A percentile compares a stretch with the other conserved stretches of the same genome.
phyloP scores from a whole-genome alignment of 2,113 vertebrate genomes.

The Phoxinus phoxinus region DNA sequence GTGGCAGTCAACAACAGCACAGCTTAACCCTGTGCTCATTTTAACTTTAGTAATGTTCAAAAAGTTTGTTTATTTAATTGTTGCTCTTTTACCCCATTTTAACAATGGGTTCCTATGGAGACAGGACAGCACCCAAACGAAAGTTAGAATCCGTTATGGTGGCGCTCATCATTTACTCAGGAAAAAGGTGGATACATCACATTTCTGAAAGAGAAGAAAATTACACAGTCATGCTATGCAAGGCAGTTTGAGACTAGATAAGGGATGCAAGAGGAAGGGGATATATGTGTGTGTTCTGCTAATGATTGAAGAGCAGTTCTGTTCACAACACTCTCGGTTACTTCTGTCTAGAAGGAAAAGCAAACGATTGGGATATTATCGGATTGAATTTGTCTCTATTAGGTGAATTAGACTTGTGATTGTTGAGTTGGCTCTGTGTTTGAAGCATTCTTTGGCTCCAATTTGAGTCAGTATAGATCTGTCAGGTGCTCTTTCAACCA shows the following conservation, averaged over 20 bases:
- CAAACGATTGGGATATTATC: neutral
- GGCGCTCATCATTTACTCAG: too few species aligned
- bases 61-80: too few species aligned
- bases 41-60: too few species aligned
- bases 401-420: neutral
- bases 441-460: neutral
- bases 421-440: neutral
- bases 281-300: conserved; percentile 24
- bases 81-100: too few species aligned
- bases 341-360: neutral
- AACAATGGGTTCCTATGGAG: too few species aligned
- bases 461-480: neutral
- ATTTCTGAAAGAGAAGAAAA: conserved; percentile 41
- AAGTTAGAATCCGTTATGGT: too few species aligned
- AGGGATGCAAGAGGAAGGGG: neutral
- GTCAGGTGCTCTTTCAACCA: neutral
- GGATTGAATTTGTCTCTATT: neutral
- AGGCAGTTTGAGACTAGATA: conserved; percentile 26
- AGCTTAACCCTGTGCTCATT: too few species aligned
- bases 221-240: conserved; percentile 55
- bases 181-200: neutral
- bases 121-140: too few species aligned
- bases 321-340: neutral
- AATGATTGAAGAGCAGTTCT: conserved; percentile 16
- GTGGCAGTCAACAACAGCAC: too few species aligned